Evolutionary conservation across 2,888 invertebrate genomes (phyloP), one percentile per base, ranked within the genome.

Genomic region (Scaptomyza cyrtandrae): DNA sequence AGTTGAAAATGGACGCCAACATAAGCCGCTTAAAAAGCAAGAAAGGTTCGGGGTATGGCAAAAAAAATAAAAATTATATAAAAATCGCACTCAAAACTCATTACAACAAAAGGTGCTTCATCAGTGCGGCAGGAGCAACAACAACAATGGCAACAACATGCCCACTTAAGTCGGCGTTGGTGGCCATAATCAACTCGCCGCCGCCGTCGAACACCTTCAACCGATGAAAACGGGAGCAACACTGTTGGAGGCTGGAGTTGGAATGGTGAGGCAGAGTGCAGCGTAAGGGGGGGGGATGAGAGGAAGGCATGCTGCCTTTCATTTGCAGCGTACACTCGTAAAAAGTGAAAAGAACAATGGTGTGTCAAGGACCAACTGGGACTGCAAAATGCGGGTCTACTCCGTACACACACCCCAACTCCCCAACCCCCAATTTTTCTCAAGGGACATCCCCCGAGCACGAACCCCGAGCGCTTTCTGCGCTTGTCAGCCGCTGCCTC

Each of bases 41-140:
- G 10, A 31, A 2, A 39, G 39, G 39, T 39, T 39, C 14, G 41
- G 61, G 41, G 33, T 16, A 41, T 16, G 16, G 39, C 16, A 54
- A 39, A 59, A 64, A 63, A 72, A 73, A 54, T 35, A 59, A 64
- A 63, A 72, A 73, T 67, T 75, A 71, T 88, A 71, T 77, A 66
- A 54, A 73, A 81, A 71, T 88, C 69, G 71, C 89, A 87, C 86
- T 86, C 71, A 70, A 86, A 86, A 87, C 86, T 86, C 86, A 86
- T 86, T 89, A 89, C 86, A 87, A 86, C 89, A 86, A 86, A 86
- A 87, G 89, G 88, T 87, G 83, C 89, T 88, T 87, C 88, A 86
- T 85, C 85, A 81, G 69, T 63, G 74, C 39, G 46, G 62, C 62
- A 37, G 13, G 35, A n/a, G n/a, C n/a, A 66, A 19, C 65, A 64